A percentile compares a stretch with the other conserved stretches of the same genome.
Conservation (phyloP, 2,888 invertebrate genomes). For the Xanthorhoe spadicearia region DNA sequence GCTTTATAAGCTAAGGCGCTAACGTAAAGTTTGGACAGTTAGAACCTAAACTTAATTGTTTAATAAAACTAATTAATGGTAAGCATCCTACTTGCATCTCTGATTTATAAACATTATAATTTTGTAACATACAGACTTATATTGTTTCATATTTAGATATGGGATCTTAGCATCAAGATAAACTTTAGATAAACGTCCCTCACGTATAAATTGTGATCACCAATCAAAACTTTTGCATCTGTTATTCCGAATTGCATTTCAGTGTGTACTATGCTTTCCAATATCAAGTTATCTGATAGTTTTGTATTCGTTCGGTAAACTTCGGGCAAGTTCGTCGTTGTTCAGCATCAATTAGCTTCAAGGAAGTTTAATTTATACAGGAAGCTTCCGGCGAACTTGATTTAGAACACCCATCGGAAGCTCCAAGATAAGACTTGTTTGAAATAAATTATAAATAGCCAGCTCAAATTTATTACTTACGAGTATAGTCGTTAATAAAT, state of each 20-base stretch:
- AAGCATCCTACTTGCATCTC: too few relatives aligned
- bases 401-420: conserved; percentile 25
- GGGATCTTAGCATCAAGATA: too few relatives aligned
- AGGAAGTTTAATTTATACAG: conserved; percentile 51
- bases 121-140: too few relatives aligned
- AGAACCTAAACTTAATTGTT: too few relatives aligned
- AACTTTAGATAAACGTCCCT: not conserved
- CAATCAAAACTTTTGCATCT: conserved; percentile 3
- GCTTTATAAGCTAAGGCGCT: too few relatives aligned
- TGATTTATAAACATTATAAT: too few relatives aligned
- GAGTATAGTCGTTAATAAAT: not conserved
- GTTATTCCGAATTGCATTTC: not conserved
- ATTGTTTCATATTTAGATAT: too few relatives aligned
- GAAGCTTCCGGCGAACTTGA: conserved; percentile 45
- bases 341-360: conserved; percentile 42
- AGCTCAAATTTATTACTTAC: not conserved
- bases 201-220: not conserved
- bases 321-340: conserved; percentile 35
- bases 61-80: too few relatives aligned
- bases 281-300: conserved; percentile 27
- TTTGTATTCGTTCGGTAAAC: conserved; percentile 25
- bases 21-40: too few relatives aligned
- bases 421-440: not conserved
- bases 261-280: not conserved
- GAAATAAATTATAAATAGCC: conserved; percentile 5